Percentiles rank a stretch among this genome's conserved stretches.
These are phyloP conservation scores for Schrankia costaestrigalis DNA, from an alignment of 2,888 invertebrate species.

Conservation along the genomic window DNA sequence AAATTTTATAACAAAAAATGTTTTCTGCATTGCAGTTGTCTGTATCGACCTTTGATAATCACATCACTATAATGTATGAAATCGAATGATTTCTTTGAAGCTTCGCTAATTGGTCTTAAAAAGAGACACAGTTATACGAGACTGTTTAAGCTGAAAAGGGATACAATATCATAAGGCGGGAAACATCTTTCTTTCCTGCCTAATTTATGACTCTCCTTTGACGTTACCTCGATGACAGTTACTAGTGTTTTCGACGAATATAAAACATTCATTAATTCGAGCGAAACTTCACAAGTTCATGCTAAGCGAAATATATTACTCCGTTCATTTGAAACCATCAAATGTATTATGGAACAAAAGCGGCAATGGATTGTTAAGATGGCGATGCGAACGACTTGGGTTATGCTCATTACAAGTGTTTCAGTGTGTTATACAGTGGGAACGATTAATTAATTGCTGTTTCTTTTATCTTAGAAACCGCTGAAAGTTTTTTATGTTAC, in stretches of 20 bases:
- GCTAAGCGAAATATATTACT: slow-evolving; percentile 53
- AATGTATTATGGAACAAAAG: slow-evolving; percentile 57
- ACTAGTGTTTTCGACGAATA: slow-evolving; percentile 60
- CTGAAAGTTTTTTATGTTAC: slow-evolving; percentile 27
- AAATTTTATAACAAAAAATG: not conserved
- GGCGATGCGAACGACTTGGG: slow-evolving; percentile 27
- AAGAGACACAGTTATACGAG: slow-evolving; percentile 38
- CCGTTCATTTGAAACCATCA: slow-evolving; percentile 36
- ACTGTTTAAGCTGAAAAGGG: slow-evolving; percentile 33
- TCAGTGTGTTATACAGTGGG: slow-evolving; percentile 41
- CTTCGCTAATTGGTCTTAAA: slow-evolving; percentile 58
- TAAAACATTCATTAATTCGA: slow-evolving; percentile 66
- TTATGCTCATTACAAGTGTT: slow-evolving; percentile 50
- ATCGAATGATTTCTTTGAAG: slow-evolving; percentile 54
- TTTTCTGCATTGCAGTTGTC: not conserved
- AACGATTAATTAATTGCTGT: slow-evolving; percentile 45
- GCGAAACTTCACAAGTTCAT: slow-evolving; percentile 46
- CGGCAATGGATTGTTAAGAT: slow-evolving; percentile 67
- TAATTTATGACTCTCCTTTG: slow-evolving; percentile 56
- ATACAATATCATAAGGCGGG: slow-evolving; percentile 50
- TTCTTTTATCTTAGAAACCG: slow-evolving; percentile 30
- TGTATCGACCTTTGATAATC: slow-evolving; percentile 7
- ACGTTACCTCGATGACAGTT: slow-evolving; percentile 54
- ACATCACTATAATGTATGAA: slow-evolving; percentile 25
- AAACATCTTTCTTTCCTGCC: slow-evolving; percentile 68